Evolutionary conservation across 2,888 invertebrate genomes (phyloP), one percentile per base, ranked within the genome.

Genomic region (Caenorhabditis sp.): DNA sequence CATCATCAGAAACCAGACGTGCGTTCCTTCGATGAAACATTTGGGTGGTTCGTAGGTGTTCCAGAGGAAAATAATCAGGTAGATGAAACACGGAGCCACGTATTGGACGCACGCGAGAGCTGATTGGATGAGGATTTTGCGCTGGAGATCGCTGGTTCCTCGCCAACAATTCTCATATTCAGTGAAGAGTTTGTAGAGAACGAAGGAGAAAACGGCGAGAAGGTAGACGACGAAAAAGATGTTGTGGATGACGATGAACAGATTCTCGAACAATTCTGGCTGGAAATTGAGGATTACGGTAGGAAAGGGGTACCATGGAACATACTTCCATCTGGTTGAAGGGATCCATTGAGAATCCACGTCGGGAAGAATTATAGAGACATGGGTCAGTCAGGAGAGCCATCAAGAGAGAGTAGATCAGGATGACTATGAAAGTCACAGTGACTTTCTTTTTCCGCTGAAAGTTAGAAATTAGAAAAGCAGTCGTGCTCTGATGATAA

Each of bases 21-120:
- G 70, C 3, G 70, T 61, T n/a, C 61, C 70, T n/a, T 70, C 61
- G 18, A 70, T 61, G 24, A 70, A 70, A 20, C 60, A 70, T 15
- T 61, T 37, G 6, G 70, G 70, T 0, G 37, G 9, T 37, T 70
- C 60, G 35, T 18, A 13, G 22, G 69, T 22, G 11, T 51, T 70
- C 69, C 60, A 61, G 18, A 61, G 18, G 28, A 37, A 50, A 9
- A 61, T 40, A 2, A 61, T 28, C 0, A 70, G 44, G 28, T 50
- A 61, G 0, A 70, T 40, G 20, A 53, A 1, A 37, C 61, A 61
- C 1, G 70, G 70, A 28, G 60, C 61, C 3, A 70, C 11, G 24
- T 70, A 70, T 20, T 70, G 70, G 13, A 61, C 51, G 18, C 51
- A 61, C 0, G 60, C n/a, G 6, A 70, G 20, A 0, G 50, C 3